Conservation (phyloP, 2,113 vertebrate species). For the Hystrix brachyura region DNA sequence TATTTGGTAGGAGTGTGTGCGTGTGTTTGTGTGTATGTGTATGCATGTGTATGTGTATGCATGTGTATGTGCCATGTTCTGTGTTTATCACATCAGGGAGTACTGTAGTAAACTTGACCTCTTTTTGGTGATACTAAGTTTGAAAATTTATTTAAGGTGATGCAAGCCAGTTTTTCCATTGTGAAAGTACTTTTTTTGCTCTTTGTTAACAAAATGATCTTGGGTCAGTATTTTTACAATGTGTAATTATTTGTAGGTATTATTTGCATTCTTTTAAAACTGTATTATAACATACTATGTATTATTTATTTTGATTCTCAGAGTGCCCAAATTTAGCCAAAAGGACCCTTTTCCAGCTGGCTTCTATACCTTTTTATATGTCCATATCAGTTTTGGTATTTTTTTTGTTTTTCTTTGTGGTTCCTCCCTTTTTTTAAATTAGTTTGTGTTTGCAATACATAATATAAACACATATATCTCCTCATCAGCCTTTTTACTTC, state of each 20-base stretch:
- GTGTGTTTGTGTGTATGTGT: background rate
- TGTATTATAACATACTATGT: background rate
- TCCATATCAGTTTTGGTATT: background rate
- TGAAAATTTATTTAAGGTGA: background rate
- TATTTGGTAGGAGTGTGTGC: background rate
- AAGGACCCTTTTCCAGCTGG: background rate
- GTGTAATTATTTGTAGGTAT: background rate
- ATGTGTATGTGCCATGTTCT: background rate
- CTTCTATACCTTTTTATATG: background rate
- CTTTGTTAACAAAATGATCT: conserved; percentile 19
- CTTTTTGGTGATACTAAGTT: background rate
- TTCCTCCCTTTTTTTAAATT: background rate
- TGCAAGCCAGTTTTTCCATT: conserved; percentile 10
- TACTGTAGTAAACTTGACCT: background rate
- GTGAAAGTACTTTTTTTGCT: conserved; percentile 4
- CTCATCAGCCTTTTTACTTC: background rate
- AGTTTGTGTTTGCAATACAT: background rate
- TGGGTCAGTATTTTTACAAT: conserved; percentile 19
- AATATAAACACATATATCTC: background rate
- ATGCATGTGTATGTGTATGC: background rate
- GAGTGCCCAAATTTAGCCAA: background rate
- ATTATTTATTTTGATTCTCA: conserved; percentile 1
- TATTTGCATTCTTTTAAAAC: conserved; percentile 6
- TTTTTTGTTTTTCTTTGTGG: background rate
- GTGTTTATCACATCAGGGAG: background rate